Evolutionary conservation across 1,140 invertebrate species (phyloP), one percentile per base, ranked within the genome.

Genomic region (Platorchestia sp.): DNA sequence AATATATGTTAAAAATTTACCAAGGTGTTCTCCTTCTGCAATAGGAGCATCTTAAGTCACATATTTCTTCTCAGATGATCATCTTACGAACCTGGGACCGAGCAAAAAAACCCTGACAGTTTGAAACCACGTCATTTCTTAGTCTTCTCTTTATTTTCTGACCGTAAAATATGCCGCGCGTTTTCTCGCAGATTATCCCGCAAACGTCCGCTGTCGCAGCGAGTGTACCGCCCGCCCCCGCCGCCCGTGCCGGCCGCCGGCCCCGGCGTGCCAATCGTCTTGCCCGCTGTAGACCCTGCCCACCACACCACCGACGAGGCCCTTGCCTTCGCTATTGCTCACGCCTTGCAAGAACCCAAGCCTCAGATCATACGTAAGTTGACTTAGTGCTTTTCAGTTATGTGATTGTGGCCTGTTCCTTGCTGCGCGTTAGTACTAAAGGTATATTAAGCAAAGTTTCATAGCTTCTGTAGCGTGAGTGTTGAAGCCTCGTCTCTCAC

Each of bases 351-450:
- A 45, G 95, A 95, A 47, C 42, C 47, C 0, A 95, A 95, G 53
- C 45, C 91, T 44, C 91, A 95, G n/a, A 75, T 95, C n/a, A 95
- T 95, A 86, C 45, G 95, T 95, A 51, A 95, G 91, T 43, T 14
- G 0, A 19, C 87, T 42, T 89, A 19, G 10, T 75, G 27, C 36
- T 75, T 75, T 27, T 75, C 14, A 75, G 59, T 27, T 75, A 3
- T 36, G 27, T 1, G 27, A 75, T 75, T 75, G 36, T 36, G 7
- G 14, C 36, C 27, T 22, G 59, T 75, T 75, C 36, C 14, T 27
- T 75, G 1, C 59, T 75, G 59, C 59, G 36, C 27, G 36, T 75
- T 27, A 75, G 59, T 27, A 75, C 27, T 10, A 22, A 27, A 75
- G 59, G 27, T 19, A 7, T 6, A 6, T 6, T 51, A 7, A 51